Conservation (phyloP, 1,140 invertebrate genomes). For the Bombus fervidus region DNA sequence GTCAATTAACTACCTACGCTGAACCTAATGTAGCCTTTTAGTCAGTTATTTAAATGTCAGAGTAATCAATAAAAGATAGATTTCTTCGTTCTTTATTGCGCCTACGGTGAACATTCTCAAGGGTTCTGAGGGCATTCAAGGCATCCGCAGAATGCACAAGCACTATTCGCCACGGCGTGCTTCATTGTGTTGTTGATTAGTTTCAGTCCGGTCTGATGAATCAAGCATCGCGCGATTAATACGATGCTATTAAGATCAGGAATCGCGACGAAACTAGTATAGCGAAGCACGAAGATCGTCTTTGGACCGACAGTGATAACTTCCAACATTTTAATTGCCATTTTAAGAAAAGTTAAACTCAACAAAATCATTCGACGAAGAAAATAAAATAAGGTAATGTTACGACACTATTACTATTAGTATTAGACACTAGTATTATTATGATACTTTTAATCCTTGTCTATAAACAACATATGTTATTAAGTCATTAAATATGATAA, state of each 20-base stretch:
- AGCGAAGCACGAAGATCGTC: neutral
- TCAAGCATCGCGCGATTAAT: slow-evolving; percentile 1
- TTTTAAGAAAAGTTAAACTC: too few relatives aligned
- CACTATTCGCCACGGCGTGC: neutral
- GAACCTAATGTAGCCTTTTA: neutral
- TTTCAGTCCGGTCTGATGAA: neutral
- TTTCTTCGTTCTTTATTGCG: slow-evolving; percentile 5
- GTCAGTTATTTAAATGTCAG: slow-evolving; percentile 31
- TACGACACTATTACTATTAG: too few relatives aligned
- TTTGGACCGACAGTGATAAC: neutral
- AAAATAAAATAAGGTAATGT: too few relatives aligned
- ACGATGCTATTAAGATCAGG: slow-evolving; percentile 17
- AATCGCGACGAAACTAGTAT: neutral
- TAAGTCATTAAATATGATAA: too few relatives aligned
- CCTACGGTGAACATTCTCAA: neutral
- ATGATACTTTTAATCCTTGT: too few relatives aligned
- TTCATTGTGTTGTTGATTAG: slow-evolving; percentile 26
- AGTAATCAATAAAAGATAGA: slow-evolving; percentile 10
- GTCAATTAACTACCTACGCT: slow-evolving; percentile 8
- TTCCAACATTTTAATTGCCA: neutral
- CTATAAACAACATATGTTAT: too few relatives aligned
- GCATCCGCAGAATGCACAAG: slow-evolving; percentile 5
- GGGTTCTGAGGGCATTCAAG: neutral
- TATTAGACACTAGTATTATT: too few relatives aligned
- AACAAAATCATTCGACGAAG: too few relatives aligned